Evolutionary conservation across 2,888 invertebrate species (phyloP), one percentile per base, ranked within the genome.

Genomic region (Ctena decussata): DNA sequence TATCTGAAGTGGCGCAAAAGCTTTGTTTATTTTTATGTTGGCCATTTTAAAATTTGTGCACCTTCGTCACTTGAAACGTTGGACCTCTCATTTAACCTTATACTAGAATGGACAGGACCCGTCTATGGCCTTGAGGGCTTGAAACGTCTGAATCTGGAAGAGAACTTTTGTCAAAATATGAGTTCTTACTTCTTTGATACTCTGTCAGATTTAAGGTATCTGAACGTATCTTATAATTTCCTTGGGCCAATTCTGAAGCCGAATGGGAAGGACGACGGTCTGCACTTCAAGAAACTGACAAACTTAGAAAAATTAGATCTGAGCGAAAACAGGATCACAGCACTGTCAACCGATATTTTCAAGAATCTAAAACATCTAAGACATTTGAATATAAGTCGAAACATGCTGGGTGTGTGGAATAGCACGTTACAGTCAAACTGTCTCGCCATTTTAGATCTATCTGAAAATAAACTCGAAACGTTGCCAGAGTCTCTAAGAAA

Each of bases 81-180:
- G 1, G 80, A 89, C 53, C 5, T 89, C 2, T 84, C 85, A 2
- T 87, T 76, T 15, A 89, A 89, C 71, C 32, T 86, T 18, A 37
- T 89, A 2, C 12, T 41, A 6, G 15, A 44, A 21, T 87, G 85
- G 80, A 32, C 53, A 3, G 85, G 82, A 5, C 75, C 80, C 0
- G 72, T 88, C 0, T 30, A 30, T 15, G 90, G 90, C 21, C 32
- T 87, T 21, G 53, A 80, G 32, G 53, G 49, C 24, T 5, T 90
- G 0, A 80, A 35, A n/a, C 37, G 76, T 32, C 46, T 90, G 0
- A 86, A 88, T 53, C 71, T 90, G 6, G 83, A 88, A 11, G 74
- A 79, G 15, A 90, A 90, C 44, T 49, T 70, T 21, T 85, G 85
- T 24, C 11, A 53, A 0, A 37, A 78, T 18, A 60, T 87, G 5